phyloP scores from a whole-genome alignment of 2,797 vertebrate genomes.

The Synaphobranchus kaupii region DNA sequence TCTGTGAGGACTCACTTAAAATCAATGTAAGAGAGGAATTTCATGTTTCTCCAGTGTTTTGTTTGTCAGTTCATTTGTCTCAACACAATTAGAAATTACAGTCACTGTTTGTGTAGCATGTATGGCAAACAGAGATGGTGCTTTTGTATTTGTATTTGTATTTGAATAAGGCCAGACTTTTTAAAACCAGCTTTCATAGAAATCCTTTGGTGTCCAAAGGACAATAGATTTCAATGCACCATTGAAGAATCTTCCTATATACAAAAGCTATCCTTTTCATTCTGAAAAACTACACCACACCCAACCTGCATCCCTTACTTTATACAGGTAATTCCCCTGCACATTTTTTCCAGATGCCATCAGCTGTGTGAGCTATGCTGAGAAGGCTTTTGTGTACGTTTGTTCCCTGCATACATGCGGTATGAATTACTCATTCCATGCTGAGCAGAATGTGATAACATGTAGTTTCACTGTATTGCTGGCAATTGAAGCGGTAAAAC shows the following conservation, averaged over 20 bases:
- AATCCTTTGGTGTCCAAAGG: neutral
- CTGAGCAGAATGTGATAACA: neutral
- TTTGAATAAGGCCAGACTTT: neutral
- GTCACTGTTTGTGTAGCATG: neutral
- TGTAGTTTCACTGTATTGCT: too few species aligned
- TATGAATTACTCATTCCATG: neutral
- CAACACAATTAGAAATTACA: neutral
- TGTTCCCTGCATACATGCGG: neutral
- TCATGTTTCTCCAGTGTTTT: neutral
- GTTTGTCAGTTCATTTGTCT: neutral
- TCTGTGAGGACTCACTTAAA: neutral
- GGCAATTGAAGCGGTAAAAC: too few species aligned
- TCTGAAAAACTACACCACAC: constrained; percentile 1
- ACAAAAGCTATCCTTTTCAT: neutral
- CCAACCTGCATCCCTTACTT: neutral
- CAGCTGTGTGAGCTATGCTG: neutral
- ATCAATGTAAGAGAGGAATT: neutral
- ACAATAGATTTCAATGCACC: constrained; percentile 18
- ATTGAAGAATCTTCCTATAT: neutral
- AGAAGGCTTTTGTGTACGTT: neutral
- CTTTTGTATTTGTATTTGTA: neutral
- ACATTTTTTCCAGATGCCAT: neutral
- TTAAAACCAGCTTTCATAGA: neutral
- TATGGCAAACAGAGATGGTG: neutral
- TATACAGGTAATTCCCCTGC: neutral